Evolutionary conservation across 2,113 vertebrate species (phyloP).

Genomic region (Columba livia): DNA sequence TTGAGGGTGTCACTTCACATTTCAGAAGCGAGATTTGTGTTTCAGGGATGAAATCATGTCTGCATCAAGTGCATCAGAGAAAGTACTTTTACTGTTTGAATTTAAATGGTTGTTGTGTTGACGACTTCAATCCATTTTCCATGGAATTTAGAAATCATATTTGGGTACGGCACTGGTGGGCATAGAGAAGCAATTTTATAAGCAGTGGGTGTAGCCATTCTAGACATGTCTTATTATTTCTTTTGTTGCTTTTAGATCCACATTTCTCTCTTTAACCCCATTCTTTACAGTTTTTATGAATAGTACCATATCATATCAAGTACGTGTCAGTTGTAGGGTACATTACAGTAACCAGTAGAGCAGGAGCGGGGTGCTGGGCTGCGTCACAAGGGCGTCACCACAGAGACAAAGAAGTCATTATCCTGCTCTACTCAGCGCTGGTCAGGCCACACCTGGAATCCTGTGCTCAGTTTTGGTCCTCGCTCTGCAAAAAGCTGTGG

Average conservation of each 20-base stretch:
- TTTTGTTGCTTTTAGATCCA: neutral
- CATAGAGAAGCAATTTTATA: neutral
- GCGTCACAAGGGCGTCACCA: neutral
- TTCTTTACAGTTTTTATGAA: neutral
- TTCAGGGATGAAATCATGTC: neutral
- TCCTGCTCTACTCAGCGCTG: neutral
- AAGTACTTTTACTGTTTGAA: neutral
- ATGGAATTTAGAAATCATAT: neutral
- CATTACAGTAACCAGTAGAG: neutral
- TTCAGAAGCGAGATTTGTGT: neutral
- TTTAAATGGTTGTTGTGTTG: neutral
- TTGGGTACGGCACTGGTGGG: neutral
- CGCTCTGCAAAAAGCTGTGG: no score
- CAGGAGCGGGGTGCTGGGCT: neutral
- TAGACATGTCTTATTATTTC: neutral
- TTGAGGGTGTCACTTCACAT: neutral
- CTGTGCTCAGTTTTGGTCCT: no score
- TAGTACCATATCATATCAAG: neutral
- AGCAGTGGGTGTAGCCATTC: neutral
- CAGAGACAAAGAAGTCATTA: neutral
- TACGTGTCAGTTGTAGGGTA: neutral
- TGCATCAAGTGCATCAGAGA: neutral
- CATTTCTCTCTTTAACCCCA: neutral
- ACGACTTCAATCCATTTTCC: neutral
- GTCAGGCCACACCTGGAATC: neutral